phyloP scores from a whole-genome alignment of 1,140 invertebrate species.

The Tribolium castaneum region DNA sequence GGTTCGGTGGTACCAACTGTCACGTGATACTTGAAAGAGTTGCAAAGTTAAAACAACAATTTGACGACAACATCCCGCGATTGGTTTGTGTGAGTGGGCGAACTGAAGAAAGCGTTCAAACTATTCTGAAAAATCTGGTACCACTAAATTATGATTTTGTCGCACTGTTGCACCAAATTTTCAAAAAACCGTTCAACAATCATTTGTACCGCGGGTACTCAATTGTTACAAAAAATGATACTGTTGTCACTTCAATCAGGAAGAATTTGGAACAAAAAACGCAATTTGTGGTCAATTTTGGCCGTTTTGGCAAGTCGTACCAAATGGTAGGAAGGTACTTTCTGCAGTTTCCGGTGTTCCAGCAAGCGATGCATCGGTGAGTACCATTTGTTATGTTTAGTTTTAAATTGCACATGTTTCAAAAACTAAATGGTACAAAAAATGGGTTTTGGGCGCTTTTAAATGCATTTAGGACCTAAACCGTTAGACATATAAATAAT shows the following conservation, averaged over 20 bases:
- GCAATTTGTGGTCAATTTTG: not conserved
- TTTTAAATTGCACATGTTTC: not conserved
- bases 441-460: not conserved
- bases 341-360: not conserved
- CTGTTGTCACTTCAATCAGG: not conserved
- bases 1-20: constrained; percentile 74
- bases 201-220: constrained; percentile 71
- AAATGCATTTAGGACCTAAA: no score
- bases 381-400: not conserved
- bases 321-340: not conserved
- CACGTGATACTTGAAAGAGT: constrained; percentile 75
- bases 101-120: constrained; percentile 74
- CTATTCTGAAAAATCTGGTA: constrained; percentile 74
- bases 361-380: not conserved
- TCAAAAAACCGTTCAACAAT: constrained; percentile 66
- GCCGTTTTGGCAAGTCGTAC: not conserved
- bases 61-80: constrained; percentile 68
- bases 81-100: constrained; percentile 74
- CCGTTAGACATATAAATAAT: no score
- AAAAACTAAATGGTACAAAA: not conserved
- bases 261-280: not conserved
- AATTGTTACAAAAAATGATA: constrained; percentile 59
- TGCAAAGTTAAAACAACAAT: constrained; percentile 66
- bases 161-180: constrained; percentile 66
- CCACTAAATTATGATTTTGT: constrained; percentile 70